Evolutionary conservation across 2,113 vertebrate genomes (phyloP).

Genomic region (Xiphophorus hellerii): DNA sequence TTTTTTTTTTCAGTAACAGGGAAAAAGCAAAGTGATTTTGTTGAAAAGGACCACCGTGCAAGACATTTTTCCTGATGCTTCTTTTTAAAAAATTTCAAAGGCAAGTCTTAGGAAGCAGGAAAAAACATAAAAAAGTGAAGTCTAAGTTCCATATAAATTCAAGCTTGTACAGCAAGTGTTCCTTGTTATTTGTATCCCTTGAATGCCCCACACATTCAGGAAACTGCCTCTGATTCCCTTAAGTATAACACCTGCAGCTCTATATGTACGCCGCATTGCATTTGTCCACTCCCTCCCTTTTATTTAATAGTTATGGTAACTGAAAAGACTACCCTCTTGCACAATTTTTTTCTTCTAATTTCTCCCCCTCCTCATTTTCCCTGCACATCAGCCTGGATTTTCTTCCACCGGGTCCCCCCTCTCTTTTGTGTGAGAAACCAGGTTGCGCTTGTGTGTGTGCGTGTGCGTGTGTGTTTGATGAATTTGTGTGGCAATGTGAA

Average conservation of each 20-base stretch:
- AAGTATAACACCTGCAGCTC: conserved; percentile 46
- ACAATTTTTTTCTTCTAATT: conserved; percentile 44
- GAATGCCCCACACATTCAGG: background rate
- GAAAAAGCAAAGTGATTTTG: conserved; percentile 54
- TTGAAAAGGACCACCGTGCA: conserved; percentile 48
- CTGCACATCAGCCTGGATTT: conserved; percentile 70
- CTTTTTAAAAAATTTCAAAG: background rate
- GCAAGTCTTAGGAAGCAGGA: background rate
- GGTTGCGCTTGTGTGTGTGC: conserved; percentile 17
- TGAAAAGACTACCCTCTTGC: conserved; percentile 53
- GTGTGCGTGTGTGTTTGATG: background rate
- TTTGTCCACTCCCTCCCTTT: conserved; percentile 17
- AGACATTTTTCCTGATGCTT: background rate
- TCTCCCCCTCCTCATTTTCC: conserved; percentile 63
- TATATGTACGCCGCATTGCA: conserved; percentile 31
- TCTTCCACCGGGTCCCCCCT: conserved; percentile 51
- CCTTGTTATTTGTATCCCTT: background rate
- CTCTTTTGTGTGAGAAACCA: conserved; percentile 45
- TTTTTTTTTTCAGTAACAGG: conserved; percentile 54
- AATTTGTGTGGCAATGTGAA: conserved; percentile 18
- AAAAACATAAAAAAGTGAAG: background rate
- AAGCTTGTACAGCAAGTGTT: background rate
- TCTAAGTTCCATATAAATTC: background rate
- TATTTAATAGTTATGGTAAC: conserved; percentile 38
- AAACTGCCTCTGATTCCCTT: conserved; percentile 19